Percentiles rank a stretch among this genome's conserved stretches.
Evolutionary conservation across 1,140 invertebrate genomes (phyloP).

Genomic region (Riptortus pedestris): DNA sequence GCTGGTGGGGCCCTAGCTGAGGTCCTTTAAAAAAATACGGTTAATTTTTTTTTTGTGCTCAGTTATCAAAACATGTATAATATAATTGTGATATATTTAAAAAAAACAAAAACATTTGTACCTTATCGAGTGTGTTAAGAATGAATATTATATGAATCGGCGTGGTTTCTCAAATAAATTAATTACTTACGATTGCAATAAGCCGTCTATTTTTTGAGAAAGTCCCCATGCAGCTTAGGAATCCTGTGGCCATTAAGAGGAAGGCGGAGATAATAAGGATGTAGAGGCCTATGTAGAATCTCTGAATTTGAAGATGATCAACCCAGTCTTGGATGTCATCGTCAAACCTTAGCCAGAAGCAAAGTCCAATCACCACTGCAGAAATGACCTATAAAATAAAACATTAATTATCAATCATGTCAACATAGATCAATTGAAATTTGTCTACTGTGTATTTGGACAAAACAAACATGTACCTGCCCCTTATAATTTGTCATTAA

Average conservation of each 20-base stretch:
- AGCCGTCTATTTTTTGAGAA: conserved; percentile 53
- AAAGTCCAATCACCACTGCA: conserved; percentile 59
- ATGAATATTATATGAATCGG: too few species aligned
- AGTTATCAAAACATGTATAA: too few species aligned
- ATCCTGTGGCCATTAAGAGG: conserved; percentile 59
- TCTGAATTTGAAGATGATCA: conserved; percentile 53
- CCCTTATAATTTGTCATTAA: too few species aligned
- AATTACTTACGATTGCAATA: conserved; percentile 49
- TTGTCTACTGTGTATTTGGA: background rate
- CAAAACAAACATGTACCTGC: background rate
- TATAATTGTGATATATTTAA: too few species aligned
- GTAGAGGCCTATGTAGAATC: conserved; percentile 72
- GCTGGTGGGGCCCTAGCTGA: too few species aligned
- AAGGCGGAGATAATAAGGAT: conserved; percentile 59
- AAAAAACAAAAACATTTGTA: too few species aligned
- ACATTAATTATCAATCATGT: too few species aligned
- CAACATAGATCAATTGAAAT: background rate
- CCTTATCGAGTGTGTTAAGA: too few species aligned
- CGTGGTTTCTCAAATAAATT: too few species aligned
- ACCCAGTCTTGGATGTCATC: conserved; percentile 70
- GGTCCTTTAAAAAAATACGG: too few species aligned
- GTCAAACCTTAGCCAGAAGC: conserved; percentile 69
- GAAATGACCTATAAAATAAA: conserved; percentile 54
- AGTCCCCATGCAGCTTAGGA: conserved; percentile 58
- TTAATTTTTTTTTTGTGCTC: too few species aligned